Conservation (phyloP, 2,113 vertebrate species). For the Synodontis membranacea region DNA sequence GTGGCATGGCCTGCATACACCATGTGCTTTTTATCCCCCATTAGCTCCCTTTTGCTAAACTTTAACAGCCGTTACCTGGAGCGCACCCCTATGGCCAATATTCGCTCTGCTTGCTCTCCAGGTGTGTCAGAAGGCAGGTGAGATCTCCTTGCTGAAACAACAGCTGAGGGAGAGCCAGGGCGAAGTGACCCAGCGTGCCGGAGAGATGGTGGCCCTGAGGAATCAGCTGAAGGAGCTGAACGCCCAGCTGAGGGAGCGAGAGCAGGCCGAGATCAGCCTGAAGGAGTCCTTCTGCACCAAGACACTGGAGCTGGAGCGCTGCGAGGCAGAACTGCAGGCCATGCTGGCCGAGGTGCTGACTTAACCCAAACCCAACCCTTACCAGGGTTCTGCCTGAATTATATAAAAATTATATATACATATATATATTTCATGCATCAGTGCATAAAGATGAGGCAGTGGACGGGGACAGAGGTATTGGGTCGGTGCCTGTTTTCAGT, state of each 20-base stretch:
- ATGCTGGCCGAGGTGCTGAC: constrained; percentile 71
- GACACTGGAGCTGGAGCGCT: constrained; percentile 82
- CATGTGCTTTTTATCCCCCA: background rate
- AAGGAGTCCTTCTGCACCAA: constrained; percentile 86
- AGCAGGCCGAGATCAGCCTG: constrained; percentile 81
- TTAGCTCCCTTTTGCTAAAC: background rate
- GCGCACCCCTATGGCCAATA: constrained; percentile 15
- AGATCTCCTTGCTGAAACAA: constrained; percentile 88
- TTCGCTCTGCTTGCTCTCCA: constrained; percentile 51
- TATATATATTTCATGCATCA: background rate
- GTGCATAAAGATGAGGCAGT: background rate
- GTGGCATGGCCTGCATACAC: background rate
- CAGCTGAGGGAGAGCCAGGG: constrained; percentile 86
- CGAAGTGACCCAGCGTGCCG: constrained; percentile 83
- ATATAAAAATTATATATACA: too few species aligned
- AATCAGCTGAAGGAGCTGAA: constrained; percentile 83
- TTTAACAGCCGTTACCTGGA: background rate
- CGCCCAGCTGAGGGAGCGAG: constrained; percentile 81
- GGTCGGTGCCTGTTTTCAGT: background rate
- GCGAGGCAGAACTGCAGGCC: constrained; percentile 67
- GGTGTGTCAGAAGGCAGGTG: constrained; percentile 88
- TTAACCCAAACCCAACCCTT: background rate
- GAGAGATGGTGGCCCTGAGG: constrained; percentile 83
- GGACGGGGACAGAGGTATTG: background rate
- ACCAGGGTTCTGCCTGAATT: background rate